A percentile compares a stretch with the other conserved stretches of the same genome.
phyloP scores from a whole-genome alignment of 2,797 vertebrate species.

The Percopsis omiscomaycus region DNA sequence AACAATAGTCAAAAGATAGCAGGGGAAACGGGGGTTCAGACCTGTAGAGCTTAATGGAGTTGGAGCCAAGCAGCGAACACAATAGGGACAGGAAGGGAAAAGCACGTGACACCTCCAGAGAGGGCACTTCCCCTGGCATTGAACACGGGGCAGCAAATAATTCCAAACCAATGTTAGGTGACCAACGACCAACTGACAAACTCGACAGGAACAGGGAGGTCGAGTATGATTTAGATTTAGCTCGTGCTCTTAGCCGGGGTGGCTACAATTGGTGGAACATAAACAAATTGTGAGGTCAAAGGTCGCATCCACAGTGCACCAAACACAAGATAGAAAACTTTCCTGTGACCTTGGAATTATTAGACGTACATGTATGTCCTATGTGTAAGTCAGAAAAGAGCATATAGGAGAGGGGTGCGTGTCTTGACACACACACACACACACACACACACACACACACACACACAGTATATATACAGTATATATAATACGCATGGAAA shows the following conservation, averaged over 20 bases:
- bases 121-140: constrained; percentile 47
- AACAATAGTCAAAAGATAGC: constrained; percentile 56
- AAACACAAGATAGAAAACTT: not conserved
- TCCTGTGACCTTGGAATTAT: not conserved
- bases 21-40: constrained; percentile 46
- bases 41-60: constrained; percentile 33
- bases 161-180: constrained; percentile 5
- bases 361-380: not conserved
- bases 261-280: not conserved
- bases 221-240: not conserved
- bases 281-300: not conserved
- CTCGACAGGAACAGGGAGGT: not conserved
- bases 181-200: constrained; percentile 1
- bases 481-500: no score
- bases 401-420: no score
- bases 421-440: no score
- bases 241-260: not conserved
- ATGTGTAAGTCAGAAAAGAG: no score
- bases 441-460: no score
- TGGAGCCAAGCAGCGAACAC: constrained; percentile 58
- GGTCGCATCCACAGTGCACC: not conserved
- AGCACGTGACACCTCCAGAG: constrained; percentile 11
- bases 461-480: no score
- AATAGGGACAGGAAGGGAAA: constrained; percentile 62
- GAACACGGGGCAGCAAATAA: constrained; percentile 25